Evolutionary conservation across 2,113 vertebrate species (phyloP).

Genomic region (Callopanchax toddi): DNA sequence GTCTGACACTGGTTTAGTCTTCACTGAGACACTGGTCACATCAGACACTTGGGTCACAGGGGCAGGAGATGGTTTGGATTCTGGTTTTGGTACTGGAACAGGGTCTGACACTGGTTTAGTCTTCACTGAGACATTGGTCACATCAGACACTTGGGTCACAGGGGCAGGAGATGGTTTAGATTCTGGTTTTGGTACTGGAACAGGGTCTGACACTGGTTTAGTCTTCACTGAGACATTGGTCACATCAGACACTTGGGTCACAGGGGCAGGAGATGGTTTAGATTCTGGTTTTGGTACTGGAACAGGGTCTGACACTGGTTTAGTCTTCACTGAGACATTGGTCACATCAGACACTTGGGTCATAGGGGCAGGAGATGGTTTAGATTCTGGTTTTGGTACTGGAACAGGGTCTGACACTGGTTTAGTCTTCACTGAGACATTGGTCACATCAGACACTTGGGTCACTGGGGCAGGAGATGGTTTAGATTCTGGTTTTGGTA

Average conservation of each 20-base stretch:
- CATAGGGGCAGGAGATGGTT: background rate
- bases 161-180: background rate
- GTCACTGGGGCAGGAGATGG: background rate
- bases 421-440: conserved; percentile 6
- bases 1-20: background rate
- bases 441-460: background rate
- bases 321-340: background rate
- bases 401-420: background rate
- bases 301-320: background rate
- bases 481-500: background rate
- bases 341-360: background rate
- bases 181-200: background rate
- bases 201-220: too few relatives aligned
- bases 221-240: background rate
- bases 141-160: conserved; percentile 2
- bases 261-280: background rate
- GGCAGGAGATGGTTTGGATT: too few relatives aligned
- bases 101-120: background rate
- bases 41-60: background rate
- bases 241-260: background rate
- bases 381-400: background rate
- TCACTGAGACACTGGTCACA: background rate
- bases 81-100: background rate
- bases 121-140: conserved; percentile 2
- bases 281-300: background rate